Evolutionary conservation across 2,113 vertebrate genomes (phyloP).

Genomic region (Dendropsophus ebraccatus): DNA sequence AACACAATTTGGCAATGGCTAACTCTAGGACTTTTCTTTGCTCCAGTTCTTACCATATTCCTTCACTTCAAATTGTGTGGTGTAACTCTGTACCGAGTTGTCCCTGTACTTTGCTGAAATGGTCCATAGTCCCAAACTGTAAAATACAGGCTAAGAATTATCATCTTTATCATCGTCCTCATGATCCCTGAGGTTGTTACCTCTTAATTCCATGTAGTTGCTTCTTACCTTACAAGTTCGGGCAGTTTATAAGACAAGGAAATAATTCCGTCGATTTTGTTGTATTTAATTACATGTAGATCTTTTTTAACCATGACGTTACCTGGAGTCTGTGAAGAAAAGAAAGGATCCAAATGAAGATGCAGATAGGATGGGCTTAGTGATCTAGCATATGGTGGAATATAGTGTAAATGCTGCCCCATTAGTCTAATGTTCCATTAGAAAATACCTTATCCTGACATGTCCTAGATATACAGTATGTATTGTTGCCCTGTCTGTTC

Average conservation of each 20-base stretch:
- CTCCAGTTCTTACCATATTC: conserved; percentile 76
- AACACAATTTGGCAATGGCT: too few species aligned
- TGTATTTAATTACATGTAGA: conserved; percentile 60
- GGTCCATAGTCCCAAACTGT: conserved; percentile 73
- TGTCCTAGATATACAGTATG: too few species aligned
- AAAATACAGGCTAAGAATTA: neutral
- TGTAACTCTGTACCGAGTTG: conserved; percentile 62
- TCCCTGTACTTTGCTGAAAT: conserved; percentile 69
- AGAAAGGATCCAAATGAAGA: too few species aligned
- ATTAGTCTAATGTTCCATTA: too few species aligned
- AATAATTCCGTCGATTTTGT: conserved; percentile 65
- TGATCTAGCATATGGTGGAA: too few species aligned
- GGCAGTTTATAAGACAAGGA: conserved; percentile 68
- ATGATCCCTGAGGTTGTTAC: neutral
- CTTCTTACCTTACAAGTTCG: conserved; percentile 66
- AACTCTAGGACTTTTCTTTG: neutral
- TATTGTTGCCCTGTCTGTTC: too few species aligned
- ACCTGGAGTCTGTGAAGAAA: conserved; percentile 24
- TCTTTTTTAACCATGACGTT: conserved; percentile 10
- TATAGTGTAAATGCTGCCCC: too few species aligned
- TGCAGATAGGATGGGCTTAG: too few species aligned
- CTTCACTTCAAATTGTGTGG: conserved; percentile 73
- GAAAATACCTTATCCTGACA: too few species aligned
- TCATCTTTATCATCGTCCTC: neutral
- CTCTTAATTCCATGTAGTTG: neutral